Conservation (phyloP, 1,140 invertebrate species). For the Diachasmimorpha longicaudata region DNA sequence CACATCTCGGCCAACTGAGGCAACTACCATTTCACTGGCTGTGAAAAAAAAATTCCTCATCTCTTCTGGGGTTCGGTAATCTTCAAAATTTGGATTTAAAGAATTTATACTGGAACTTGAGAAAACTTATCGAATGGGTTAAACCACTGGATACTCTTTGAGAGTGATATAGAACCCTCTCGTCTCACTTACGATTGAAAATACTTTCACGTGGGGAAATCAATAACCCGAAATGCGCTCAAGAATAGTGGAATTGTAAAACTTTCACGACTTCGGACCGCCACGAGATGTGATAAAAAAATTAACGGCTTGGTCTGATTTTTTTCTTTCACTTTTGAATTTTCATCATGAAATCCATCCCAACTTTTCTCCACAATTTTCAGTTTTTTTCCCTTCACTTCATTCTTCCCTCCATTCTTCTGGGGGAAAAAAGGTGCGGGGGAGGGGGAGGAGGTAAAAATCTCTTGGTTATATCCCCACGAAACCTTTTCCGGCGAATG, state of each 20-base stretch:
- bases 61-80: background rate
- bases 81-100: background rate
- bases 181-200: background rate
- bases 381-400: background rate
- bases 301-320: background rate
- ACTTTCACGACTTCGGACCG: background rate
- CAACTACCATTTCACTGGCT: background rate
- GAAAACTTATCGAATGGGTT: background rate
- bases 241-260: background rate
- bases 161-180: background rate
- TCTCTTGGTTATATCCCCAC: background rate
- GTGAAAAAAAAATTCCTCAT: background rate
- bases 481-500: constrained; percentile 37
- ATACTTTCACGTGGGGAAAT: constrained; percentile 1
- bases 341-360: background rate
- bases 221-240: background rate
- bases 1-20: background rate
- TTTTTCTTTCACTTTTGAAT: background rate
- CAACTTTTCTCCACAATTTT: background rate
- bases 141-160: background rate
- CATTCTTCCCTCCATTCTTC: background rate
- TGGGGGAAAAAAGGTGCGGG: background rate
- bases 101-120: background rate
- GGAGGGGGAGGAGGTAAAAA: background rate
- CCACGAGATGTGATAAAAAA: background rate